Evolutionary conservation across 2,797 vertebrate genomes (phyloP), one percentile per base, ranked within the genome.

Genomic region (Spinibarbus caldwelli): DNA sequence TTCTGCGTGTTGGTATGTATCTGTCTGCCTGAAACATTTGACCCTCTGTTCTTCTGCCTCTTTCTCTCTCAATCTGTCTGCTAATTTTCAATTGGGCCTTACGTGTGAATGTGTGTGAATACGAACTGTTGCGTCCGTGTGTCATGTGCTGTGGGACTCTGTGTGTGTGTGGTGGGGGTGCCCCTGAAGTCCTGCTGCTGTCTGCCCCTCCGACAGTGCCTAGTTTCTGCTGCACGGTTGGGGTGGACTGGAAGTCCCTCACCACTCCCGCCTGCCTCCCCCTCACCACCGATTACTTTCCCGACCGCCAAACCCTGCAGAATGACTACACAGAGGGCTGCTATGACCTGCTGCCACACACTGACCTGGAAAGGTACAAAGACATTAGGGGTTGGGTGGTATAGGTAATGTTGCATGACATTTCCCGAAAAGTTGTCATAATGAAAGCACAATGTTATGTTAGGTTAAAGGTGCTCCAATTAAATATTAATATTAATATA

Each of bases 191-290:
- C 97, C 96, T 98, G 95, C 97, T 97, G 86, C 97, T 99, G 95
- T 99, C 97, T 99, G 96, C 98, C 92, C 98, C 98, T 94, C 97
- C 97, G 91, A 95, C 97, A 99, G 98, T 99, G 97, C 98, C 98
- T 94, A 97, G 98, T 94, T 99, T 99, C 94, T 99, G 98, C 96
- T 99, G 98, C 95, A 99, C 98, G 88, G 98, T 99, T 88, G 98
- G 98, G 91, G 98, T 99, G 93, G 98, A 99, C 95, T 99, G 98
- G 98, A 99, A 99, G 93, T 99, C 98, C 82, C 95, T 99, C 89
- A 99, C 98, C 85, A 99, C 98, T 31, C 98, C 98, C 0, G 98
- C 98, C 67, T 99, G 98, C 89, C 96, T 99, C 86, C 98, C 98
- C 11, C 97, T 99, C 89, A 99, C 98, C 91, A 99, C 98, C 1